Evolutionary conservation across 2,888 invertebrate species (phyloP).

Genomic region (Drosophila quinaria): DNA sequence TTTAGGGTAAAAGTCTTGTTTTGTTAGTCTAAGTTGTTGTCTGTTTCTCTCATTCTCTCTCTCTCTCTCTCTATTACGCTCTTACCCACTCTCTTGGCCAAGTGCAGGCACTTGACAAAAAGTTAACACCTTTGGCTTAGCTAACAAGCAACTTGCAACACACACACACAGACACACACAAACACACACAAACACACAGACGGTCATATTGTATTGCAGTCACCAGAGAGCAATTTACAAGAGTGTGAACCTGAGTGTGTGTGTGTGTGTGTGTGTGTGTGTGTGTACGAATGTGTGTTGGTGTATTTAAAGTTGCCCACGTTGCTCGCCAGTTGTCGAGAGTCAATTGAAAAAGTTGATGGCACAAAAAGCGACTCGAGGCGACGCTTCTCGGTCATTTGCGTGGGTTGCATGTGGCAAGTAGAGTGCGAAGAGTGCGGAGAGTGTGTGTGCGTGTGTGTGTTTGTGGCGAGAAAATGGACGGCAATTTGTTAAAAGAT

Average conservation of each 20-base stretch:
- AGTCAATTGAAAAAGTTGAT: conserved; percentile 78
- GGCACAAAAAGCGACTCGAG: conserved; percentile 36
- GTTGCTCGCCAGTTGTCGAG: conserved; percentile 54
- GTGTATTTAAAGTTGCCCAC: conserved; percentile 47
- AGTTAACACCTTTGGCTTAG: conserved; percentile 55
- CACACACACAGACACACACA: conserved; percentile 24
- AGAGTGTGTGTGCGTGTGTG: not conserved
- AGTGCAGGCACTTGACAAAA: conserved; percentile 50
- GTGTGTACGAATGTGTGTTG: conserved; percentile 25
- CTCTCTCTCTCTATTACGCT: not conserved
- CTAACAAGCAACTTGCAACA: conserved; percentile 57
- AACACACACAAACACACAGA: conserved; percentile 8
- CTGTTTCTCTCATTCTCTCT: not conserved
- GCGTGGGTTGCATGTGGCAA: conserved; percentile 20
- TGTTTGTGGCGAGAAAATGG: conserved; percentile 48
- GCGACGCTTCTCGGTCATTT: conserved; percentile 29
- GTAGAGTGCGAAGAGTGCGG: not conserved
- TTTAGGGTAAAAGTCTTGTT: conserved; percentile 39
- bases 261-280: conserved; percentile 24
- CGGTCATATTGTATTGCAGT: conserved; percentile 37
- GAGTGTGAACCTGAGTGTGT: conserved; percentile 36
- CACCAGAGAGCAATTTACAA: conserved; percentile 67
- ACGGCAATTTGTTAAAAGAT: conserved; percentile 68
- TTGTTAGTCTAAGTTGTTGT: conserved; percentile 25
- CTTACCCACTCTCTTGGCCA: not conserved